phyloP scores from a whole-genome alignment of 2,888 invertebrate species.

The Plemyria rubiginata region DNA sequence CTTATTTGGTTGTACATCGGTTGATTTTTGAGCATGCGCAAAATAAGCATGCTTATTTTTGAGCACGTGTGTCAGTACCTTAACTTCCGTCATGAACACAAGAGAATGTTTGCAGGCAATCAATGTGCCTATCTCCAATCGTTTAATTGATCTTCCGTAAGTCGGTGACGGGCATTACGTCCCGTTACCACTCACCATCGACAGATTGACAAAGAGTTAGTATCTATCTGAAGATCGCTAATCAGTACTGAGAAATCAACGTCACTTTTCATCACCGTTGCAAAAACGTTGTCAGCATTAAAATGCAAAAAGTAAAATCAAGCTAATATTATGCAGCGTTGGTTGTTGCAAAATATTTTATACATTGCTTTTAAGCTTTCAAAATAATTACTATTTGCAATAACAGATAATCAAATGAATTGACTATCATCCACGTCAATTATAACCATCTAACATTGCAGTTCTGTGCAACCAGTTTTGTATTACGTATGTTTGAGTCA shows the following conservation, averaged over 20 bases:
- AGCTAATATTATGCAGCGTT: neutral
- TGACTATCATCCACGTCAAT: neutral
- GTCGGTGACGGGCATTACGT: constrained; percentile 48
- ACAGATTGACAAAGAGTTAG: constrained; percentile 36
- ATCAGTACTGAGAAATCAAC: constrained; percentile 52
- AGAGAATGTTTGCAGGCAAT: constrained; percentile 34
- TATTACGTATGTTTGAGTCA: neutral
- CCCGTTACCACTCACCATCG: constrained; percentile 50
- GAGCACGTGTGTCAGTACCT: no score
- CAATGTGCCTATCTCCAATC: constrained; percentile 53
- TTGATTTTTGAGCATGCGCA: no score
- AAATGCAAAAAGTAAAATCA: constrained; percentile 3
- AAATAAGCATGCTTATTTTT: no score
- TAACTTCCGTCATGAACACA: neutral
- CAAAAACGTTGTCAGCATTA: constrained; percentile 41
- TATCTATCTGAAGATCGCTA: constrained; percentile 44
- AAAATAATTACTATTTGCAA: constrained; percentile 1
- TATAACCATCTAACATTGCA: constrained; percentile 1
- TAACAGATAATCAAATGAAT: neutral
- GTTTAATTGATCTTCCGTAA: constrained; percentile 59
- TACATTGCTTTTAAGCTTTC: neutral
- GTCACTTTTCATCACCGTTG: constrained; percentile 37
- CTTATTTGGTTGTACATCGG: no score
- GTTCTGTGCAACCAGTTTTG: neutral
- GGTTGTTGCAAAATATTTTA: neutral